phyloP scores from a whole-genome alignment of 2,888 invertebrate genomes.

The Endomychus coccineus region DNA sequence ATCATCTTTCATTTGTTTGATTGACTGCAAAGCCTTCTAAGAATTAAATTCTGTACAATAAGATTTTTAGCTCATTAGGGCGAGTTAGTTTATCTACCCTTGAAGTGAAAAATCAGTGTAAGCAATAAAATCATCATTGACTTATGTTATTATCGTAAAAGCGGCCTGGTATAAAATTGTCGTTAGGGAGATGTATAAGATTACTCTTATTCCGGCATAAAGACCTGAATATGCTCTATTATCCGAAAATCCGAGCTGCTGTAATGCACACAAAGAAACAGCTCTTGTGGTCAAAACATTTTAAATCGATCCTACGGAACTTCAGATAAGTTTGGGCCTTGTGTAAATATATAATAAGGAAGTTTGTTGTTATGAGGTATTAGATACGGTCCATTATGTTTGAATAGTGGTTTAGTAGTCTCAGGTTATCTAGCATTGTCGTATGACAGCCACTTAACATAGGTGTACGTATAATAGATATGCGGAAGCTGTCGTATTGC shows the following conservation, averaged over 20 bases:
- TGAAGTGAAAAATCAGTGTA: too few relatives aligned
- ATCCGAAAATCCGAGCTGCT: constrained; percentile 37
- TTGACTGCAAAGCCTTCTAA: too few relatives aligned
- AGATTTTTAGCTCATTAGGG: too few relatives aligned
- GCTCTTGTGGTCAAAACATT: constrained; percentile 40
- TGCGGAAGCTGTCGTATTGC: constrained; percentile 34
- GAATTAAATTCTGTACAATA: too few relatives aligned
- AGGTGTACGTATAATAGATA: constrained; percentile 30
- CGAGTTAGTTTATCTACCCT: too few relatives aligned
- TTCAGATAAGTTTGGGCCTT: constrained; percentile 24
- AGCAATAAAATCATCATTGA: too few relatives aligned
- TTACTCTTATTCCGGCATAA: constrained; percentile 38
- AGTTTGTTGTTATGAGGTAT: constrained; percentile 19
- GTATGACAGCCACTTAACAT: constrained; percentile 41
- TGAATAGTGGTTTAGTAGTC: constrained; percentile 34
- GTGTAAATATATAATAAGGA: constrained; percentile 21
- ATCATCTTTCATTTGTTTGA: too few relatives aligned
- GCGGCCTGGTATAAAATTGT: constrained; percentile 27
- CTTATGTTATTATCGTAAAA: too few relatives aligned
- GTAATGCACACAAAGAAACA: constrained; percentile 33
- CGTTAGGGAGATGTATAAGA: constrained; percentile 37
- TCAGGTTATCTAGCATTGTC: constrained; percentile 36
- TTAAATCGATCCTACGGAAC: constrained; percentile 38
- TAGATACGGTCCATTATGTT: constrained; percentile 36
- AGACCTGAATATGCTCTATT: constrained; percentile 39